phyloP scores from a whole-genome alignment of 2,797 vertebrate genomes.

The Neosilurus mollespiculum region DNA sequence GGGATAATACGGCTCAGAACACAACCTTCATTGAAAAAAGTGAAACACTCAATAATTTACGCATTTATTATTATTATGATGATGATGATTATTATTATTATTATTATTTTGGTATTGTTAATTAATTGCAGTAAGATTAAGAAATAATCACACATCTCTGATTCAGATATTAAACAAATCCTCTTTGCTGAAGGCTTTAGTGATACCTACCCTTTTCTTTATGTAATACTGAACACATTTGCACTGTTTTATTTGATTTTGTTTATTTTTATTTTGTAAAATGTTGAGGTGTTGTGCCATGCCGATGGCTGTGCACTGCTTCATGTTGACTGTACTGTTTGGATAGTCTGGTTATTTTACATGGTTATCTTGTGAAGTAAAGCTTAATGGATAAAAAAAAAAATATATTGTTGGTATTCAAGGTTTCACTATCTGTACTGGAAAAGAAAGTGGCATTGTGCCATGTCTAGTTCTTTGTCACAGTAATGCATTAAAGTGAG shows the following conservation, averaged over 20 bases:
- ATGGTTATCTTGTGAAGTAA: neutral
- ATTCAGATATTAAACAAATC: neutral
- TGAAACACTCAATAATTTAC: neutral
- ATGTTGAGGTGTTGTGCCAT: neutral
- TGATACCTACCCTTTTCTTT: neutral
- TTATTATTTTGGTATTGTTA: neutral
- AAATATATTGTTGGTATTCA: slow-evolving; percentile 5
- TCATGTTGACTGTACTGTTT: neutral
- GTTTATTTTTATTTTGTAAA: neutral
- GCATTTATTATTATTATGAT: neutral
- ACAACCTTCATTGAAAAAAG: neutral
- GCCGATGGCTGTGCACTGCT: neutral
- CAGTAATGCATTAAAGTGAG: neutral
- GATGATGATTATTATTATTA: neutral
- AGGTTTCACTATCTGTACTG: neutral
- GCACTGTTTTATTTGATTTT: neutral
- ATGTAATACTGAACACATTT: neutral
- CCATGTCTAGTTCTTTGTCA: neutral
- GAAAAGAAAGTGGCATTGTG: neutral
- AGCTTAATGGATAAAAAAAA: neutral
- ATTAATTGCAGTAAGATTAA: neutral
- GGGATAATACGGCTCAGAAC: neutral
- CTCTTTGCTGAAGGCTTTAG: neutral
- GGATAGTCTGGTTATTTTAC: neutral
- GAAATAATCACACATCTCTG: neutral